Evolutionary conservation across 2,888 invertebrate genomes (phyloP).

Genomic region (Pseudoips prasinana): DNA sequence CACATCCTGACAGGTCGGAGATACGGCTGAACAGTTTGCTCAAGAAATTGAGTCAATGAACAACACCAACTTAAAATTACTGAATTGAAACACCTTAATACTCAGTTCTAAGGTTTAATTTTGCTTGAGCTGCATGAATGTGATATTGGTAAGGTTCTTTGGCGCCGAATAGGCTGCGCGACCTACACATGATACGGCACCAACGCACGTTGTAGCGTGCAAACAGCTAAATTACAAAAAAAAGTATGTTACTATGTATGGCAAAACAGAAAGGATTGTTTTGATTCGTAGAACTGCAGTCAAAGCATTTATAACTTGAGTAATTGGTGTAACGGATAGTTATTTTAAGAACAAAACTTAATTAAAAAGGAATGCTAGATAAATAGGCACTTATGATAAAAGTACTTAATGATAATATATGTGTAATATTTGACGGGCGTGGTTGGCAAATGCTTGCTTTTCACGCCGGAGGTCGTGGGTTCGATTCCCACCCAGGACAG

Average conservation of each 20-base stretch:
- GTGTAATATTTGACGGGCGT: too few relatives aligned
- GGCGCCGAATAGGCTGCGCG: constrained; percentile 47
- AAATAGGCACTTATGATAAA: too few relatives aligned
- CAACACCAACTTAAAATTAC: constrained; percentile 20
- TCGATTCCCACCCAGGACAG: too few relatives aligned
- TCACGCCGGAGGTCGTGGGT: too few relatives aligned
- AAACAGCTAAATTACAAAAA: constrained; percentile 40
- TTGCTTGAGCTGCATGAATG: neutral
- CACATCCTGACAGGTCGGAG: constrained; percentile 18
- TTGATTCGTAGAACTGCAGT: too few relatives aligned
- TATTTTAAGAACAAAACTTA: too few relatives aligned
- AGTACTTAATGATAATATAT: too few relatives aligned
- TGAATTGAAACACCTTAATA: neutral
- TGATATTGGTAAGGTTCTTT: constrained; percentile 16
- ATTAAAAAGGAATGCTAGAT: too few relatives aligned
- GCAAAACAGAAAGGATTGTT: constrained; percentile 4
- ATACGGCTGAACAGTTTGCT: constrained; percentile 44
- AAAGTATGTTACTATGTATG: constrained; percentile 11
- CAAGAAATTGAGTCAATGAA: constrained; percentile 53
- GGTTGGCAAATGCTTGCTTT: too few relatives aligned
- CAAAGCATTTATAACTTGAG: too few relatives aligned
- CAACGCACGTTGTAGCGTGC: constrained; percentile 40
- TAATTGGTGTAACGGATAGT: too few relatives aligned
- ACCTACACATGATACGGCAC: constrained; percentile 37
- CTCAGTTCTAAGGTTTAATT: constrained; percentile 1